Conservation (phyloP, 2,113 vertebrate genomes). For the Chionomys nivalis region DNA sequence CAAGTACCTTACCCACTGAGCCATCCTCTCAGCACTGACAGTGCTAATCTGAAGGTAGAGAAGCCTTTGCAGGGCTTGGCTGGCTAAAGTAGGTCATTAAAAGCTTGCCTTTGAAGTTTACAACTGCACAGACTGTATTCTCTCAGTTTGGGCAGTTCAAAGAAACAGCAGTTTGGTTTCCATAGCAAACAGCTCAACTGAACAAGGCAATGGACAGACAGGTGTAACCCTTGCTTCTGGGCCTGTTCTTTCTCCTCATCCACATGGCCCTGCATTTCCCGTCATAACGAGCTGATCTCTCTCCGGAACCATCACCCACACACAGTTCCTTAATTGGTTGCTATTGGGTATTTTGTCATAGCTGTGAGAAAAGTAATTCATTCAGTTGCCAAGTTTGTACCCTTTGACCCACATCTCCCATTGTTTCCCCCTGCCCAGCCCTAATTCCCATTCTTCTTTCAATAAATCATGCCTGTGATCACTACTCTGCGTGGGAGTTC, state of each 20-base stretch:
- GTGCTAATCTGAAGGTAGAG: background rate
- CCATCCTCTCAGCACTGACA: background rate
- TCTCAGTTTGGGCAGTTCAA: background rate
- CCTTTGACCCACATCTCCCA: background rate
- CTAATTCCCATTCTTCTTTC: background rate
- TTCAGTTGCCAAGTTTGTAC: background rate
- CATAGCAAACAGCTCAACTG: background rate
- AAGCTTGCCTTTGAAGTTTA: background rate
- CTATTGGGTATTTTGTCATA: background rate
- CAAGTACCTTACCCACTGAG: background rate
- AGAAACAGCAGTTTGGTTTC: background rate
- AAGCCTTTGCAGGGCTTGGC: background rate
- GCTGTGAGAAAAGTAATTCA: background rate
- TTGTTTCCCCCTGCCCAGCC: background rate
- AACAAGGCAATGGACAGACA: background rate
- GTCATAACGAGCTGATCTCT: background rate
- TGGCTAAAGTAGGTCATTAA: background rate
- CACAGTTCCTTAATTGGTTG: background rate
- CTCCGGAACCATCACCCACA: background rate
- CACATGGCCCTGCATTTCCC: background rate
- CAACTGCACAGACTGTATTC: background rate
- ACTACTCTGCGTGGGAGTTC: background rate
- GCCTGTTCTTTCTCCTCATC: background rate
- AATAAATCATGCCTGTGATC: background rate
- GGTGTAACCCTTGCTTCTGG: rapidly evolving